Percentiles rank a stretch among this genome's conserved stretches.
Evolutionary conservation across 2,113 vertebrate genomes (phyloP).

Genomic region (Hypanus sabinus): DNA sequence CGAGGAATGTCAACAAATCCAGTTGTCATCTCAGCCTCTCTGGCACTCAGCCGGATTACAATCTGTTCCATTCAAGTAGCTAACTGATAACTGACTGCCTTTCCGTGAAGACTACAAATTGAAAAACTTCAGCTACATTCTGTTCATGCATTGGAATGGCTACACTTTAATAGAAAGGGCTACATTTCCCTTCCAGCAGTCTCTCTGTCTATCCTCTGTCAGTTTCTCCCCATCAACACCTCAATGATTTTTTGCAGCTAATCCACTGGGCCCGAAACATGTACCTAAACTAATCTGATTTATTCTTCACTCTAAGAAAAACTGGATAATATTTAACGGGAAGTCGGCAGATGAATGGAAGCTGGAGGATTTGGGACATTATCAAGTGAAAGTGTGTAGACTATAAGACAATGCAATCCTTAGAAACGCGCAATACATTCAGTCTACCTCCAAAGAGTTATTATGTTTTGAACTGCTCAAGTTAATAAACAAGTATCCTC

Average conservation of each 20-base stretch:
- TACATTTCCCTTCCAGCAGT: neutral
- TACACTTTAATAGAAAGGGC: neutral
- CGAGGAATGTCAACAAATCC: neutral
- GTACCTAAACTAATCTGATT: too few species aligned
- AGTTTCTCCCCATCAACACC: neutral
- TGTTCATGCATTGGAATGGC: neutral
- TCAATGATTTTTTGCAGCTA: neutral
- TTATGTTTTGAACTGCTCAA: neutral
- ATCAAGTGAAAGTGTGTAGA: neutral
- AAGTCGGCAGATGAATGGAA: neutral
- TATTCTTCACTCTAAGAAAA: neutral
- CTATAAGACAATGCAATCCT: neutral
- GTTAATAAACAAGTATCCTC: neutral
- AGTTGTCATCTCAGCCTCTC: neutral
- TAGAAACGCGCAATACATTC: neutral
- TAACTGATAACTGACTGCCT: conserved; percentile 12
- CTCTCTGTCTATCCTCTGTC: neutral
- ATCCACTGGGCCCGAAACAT: neutral
- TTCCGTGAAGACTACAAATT: neutral
- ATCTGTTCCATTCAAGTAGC: conserved; percentile 13
- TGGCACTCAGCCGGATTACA: conserved; percentile 20
- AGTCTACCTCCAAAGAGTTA: neutral
- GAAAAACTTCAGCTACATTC: conserved; percentile 14
- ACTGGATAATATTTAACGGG: too few species aligned
- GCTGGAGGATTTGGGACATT: neutral